phyloP scores from a whole-genome alignment of 2,113 vertebrate species.

The Pomatostomus ruficeps region DNA sequence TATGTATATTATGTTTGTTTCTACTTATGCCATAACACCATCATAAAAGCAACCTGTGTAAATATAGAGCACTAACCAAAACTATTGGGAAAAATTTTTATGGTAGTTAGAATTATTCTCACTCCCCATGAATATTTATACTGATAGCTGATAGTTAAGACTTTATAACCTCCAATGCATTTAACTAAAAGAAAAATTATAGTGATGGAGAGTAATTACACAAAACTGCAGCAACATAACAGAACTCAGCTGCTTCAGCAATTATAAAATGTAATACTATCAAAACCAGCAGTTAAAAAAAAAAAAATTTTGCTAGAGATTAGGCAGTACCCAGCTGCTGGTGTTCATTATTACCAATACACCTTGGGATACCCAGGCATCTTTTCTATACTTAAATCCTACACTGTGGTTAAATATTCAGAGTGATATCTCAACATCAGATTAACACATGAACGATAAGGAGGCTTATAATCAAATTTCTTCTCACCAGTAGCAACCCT shows the following conservation, averaged over 20 bases:
- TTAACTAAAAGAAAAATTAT: slow-evolving; percentile 65
- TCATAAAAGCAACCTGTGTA: not conserved
- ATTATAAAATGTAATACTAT: slow-evolving; percentile 33
- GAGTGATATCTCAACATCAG: not conserved
- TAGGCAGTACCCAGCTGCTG: not conserved
- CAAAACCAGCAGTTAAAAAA: slow-evolving; percentile 9
- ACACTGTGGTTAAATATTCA: not conserved
- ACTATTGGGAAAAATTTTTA: slow-evolving; percentile 27
- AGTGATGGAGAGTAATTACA: slow-evolving; percentile 55
- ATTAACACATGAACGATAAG: not conserved
- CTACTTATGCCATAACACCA: not conserved
- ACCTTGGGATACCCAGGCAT: not conserved
- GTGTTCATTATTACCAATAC: not conserved
- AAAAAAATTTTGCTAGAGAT: not conserved
- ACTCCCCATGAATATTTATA: slow-evolving; percentile 39
- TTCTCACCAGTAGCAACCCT: not conserved
- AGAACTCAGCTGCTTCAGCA: slow-evolving; percentile 41
- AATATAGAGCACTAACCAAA: not conserved
- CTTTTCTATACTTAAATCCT: not conserved
- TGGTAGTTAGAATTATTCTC: slow-evolving; percentile 35
- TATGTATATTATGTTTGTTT: not conserved
- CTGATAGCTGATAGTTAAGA: slow-evolving; percentile 58
- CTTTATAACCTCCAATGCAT: slow-evolving; percentile 52
- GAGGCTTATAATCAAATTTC: not conserved
- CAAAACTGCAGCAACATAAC: slow-evolving; percentile 45